These are phyloP conservation scores for Ophioderma brevispina DNA, from an alignment of 35 echinoderm and acorn worm genomes.

Conservation along the genomic window DNA sequence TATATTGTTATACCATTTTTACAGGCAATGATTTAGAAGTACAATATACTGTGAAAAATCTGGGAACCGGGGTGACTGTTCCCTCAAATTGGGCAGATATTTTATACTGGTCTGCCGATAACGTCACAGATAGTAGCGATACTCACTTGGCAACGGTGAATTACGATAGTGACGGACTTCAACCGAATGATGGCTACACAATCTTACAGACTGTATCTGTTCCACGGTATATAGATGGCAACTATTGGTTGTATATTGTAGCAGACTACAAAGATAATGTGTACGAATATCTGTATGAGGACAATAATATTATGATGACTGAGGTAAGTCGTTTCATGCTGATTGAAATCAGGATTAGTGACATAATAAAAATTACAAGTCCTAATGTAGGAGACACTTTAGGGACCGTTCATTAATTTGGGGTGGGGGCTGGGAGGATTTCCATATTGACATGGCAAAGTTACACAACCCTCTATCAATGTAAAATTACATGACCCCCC, in stretches of 20 bases:
- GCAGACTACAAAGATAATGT: not conserved
- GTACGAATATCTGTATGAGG: not conserved
- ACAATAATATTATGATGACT: not conserved
- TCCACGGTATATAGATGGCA: not conserved
- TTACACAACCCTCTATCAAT: too few species aligned
- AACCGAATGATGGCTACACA: conserved; percentile 25
- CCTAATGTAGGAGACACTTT: too few species aligned
- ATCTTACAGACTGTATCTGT: not conserved
- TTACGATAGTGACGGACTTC: not conserved
- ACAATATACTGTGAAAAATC: not conserved
- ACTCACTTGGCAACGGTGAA: not conserved
- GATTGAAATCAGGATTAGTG: too few species aligned
- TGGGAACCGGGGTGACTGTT: not conserved
- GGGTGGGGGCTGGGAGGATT: too few species aligned
- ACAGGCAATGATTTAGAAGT: conserved; percentile 17
- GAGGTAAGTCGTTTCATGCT: not conserved
- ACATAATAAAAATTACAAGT: too few species aligned
- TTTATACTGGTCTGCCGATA: not conserved
- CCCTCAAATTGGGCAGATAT: not conserved
- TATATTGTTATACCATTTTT: too few species aligned
- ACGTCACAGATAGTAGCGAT: not conserved
- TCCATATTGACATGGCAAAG: too few species aligned
- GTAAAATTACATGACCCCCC: too few species aligned
- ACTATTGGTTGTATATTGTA: not conserved
- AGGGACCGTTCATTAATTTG: too few species aligned